Evolutionary conservation across 2,113 vertebrate species (phyloP).

Genomic region (Mustelus asterias): DNA sequence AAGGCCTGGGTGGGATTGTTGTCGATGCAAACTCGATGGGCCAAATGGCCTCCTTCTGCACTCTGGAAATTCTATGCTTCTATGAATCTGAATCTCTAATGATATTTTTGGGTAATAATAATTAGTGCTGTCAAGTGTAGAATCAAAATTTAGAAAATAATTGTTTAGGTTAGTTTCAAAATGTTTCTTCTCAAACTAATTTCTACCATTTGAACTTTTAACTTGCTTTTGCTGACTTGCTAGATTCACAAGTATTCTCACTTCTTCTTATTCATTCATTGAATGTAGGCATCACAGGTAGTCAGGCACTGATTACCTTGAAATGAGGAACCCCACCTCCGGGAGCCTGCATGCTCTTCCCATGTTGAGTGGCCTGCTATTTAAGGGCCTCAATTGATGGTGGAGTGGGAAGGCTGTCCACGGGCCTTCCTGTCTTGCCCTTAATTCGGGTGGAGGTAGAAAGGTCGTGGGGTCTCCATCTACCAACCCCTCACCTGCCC

Average conservation of each 20-base stretch:
- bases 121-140: not conserved
- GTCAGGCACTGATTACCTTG: not conserved
- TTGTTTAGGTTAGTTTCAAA: constrained; percentile 18
- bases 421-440: not conserved
- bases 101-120: not conserved
- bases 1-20: no score
- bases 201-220: not conserved
- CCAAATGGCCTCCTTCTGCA: no score
- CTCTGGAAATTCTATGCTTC: no score
- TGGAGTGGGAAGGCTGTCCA: no score
- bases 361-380: not conserved
- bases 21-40: no score
- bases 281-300: no score
- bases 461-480: not conserved
- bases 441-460: not conserved
- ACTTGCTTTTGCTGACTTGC: not conserved
- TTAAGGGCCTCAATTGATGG: not conserved
- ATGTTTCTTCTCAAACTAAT: not conserved
- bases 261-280: no score
- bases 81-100: not conserved
- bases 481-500: not conserved
- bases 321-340: not conserved
- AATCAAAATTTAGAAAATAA: not conserved
- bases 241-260: not conserved
- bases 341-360: not conserved